phyloP scores from a whole-genome alignment of 2,113 vertebrate species.

The Cyanoramphus novaezelandiae region DNA sequence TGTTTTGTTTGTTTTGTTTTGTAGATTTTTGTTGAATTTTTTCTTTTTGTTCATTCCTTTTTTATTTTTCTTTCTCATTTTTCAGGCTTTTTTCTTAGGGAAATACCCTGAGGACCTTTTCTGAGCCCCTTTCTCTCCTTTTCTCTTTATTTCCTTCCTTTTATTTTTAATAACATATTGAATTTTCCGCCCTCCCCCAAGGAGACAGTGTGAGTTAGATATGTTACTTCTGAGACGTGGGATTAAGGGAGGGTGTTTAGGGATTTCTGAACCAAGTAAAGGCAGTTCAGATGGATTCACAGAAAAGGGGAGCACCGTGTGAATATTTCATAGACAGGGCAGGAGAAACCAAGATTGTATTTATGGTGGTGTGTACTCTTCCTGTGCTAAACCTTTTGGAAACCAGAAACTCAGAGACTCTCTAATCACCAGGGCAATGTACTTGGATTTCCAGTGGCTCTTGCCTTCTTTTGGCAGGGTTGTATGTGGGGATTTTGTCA shows the following conservation, averaged over 20 bases:
- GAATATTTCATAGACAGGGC: background rate
- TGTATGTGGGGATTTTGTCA: slow-evolving; percentile 23
- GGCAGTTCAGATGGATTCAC: background rate
- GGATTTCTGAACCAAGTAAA: background rate
- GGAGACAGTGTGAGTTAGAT: slow-evolving; percentile 2
- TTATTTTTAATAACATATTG: slow-evolving; percentile 21
- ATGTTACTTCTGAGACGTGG: background rate
- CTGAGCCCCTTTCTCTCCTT: background rate
- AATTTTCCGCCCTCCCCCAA: background rate
- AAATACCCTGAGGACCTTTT: slow-evolving; percentile 29
- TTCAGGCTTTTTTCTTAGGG: slow-evolving; percentile 53
- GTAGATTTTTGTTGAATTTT: background rate
- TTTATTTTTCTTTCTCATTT: slow-evolving; percentile 5
- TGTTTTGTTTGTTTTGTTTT: background rate
- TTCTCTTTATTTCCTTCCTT: background rate
- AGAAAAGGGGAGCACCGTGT: background rate
- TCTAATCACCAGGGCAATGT: background rate
- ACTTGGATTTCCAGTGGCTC: slow-evolving; percentile 38
- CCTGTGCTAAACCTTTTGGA: background rate
- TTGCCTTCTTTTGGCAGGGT: slow-evolving; percentile 52
- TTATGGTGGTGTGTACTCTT: background rate
- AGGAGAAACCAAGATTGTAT: background rate
- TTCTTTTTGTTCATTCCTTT: background rate
- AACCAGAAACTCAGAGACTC: slow-evolving; percentile 40
- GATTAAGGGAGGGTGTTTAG: background rate